Evolutionary conservation across 1,140 invertebrate species (phyloP), one percentile per base, ranked within the genome.

Genomic region (Zaprionus vittiger): DNA sequence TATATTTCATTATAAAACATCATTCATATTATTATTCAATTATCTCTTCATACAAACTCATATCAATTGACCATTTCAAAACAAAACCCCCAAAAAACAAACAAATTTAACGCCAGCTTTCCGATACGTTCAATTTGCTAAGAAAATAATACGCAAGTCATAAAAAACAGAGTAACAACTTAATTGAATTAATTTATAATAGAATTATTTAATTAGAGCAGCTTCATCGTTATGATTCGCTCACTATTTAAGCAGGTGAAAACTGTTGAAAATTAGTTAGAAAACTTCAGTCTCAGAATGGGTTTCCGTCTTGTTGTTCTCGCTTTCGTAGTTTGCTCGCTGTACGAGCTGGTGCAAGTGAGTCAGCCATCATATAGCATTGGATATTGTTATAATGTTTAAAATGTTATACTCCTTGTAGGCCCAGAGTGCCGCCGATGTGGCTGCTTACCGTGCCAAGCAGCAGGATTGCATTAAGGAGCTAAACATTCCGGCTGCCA

Each of bases 401-500:
- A 59, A 15, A 44, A 44, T 26, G 4, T 12, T 9, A 47, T 44
- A 26, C 1, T 14, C 0, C 20, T 1, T 11, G 3, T 5, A 89
- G 81, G 56, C 70, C 7, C 85, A 89, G 22, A 68, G 49, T 55
- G 60, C 86, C 15, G 57, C 76, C 0, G 81, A 90, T 2, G 0
- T 90, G 44, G 85, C 79, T 12, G 79, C 61, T n/a, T 86, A 68
- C 11, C 67, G 61, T 57, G 31, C 66, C 5, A 69, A 71, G 38
- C 86, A 85, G n/a, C 65, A 85, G 44, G 57, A 62, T 2, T 90
- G 85, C 79, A 69, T 85, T n/a, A 91, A 85, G 65, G 79, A 91
- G 47, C 68, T 85, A n/a, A 90, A 82, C 1, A 67, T 90, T 28
- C 55, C 66, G 0, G 73, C 60, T 1, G 54, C 26, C 1, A 86